These are phyloP conservation scores for Tiaroga cobitis DNA, from an alignment of 2,797 vertebrate genomes.

Conservation along the genomic window DNA sequence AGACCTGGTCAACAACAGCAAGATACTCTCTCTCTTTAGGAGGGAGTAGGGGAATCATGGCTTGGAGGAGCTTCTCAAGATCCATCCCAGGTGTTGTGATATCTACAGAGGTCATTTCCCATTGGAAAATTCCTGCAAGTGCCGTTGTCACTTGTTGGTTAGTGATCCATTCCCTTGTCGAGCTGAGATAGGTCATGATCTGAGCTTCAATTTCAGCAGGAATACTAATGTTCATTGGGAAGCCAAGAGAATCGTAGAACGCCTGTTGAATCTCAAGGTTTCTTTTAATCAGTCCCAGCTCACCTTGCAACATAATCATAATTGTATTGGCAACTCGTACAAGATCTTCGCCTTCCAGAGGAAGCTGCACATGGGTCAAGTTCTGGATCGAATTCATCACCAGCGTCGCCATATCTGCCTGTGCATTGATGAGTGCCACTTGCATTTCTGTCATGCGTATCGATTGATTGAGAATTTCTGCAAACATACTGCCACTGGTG, in stretches of 20 bases:
- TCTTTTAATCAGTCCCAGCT: conserved; percentile 56
- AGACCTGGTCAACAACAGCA: conserved; percentile 61
- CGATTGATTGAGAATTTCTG: conserved; percentile 66
- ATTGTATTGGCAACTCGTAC: conserved; percentile 63
- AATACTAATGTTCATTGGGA: conserved; percentile 56
- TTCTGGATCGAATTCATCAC: conserved; percentile 60
- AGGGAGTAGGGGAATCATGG: conserved; percentile 54
- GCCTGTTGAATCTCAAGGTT: conserved; percentile 63
- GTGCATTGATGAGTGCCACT: conserved; percentile 61
- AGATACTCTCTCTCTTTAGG: conserved; percentile 63
- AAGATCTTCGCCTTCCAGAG: conserved; percentile 68
- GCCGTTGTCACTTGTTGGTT: conserved; percentile 63
- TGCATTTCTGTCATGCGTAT: conserved; percentile 70
- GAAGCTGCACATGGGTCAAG: conserved; percentile 65
- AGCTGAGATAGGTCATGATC: conserved; percentile 66
- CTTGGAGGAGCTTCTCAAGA: conserved; percentile 66
- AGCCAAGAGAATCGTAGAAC: neutral
- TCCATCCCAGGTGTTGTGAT: conserved; percentile 60
- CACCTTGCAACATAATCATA: conserved; percentile 59
- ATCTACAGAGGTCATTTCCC: conserved; percentile 65
- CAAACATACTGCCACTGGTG: conserved; percentile 66
- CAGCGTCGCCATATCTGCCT: conserved; percentile 64
- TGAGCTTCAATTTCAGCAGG: conserved; percentile 57
- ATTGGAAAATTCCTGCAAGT: conserved; percentile 68
- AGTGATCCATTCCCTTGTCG: conserved; percentile 69